A percentile compares a stretch with the other conserved stretches of the same genome.
phyloP scores from a whole-genome alignment of 2,888 invertebrate genomes.

The Lasiommata megera region DNA sequence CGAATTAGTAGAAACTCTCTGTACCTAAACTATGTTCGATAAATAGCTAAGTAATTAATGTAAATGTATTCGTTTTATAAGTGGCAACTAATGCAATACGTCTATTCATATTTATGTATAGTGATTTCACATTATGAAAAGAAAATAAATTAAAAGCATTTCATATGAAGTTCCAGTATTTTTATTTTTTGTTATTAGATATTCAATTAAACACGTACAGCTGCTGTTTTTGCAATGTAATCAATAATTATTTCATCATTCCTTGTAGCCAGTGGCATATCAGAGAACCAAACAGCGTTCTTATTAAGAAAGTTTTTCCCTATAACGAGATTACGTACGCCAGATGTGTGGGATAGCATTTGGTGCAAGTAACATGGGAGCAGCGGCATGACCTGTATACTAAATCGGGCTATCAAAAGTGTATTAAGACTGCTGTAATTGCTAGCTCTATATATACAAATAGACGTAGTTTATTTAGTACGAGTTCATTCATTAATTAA shows the following conservation, averaged over 20 bases:
- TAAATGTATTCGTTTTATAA: too few species aligned
- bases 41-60: too few species aligned
- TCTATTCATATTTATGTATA: too few species aligned
- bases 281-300: conserved; percentile 61
- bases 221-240: conserved; percentile 1
- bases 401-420: neutral
- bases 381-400: conserved; percentile 31
- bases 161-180: too few species aligned
- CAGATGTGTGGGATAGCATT: conserved; percentile 71
- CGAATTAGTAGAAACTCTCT: too few species aligned
- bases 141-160: too few species aligned
- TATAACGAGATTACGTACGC: conserved; percentile 76
- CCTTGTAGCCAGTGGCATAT: conserved; percentile 50
- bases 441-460: neutral
- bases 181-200: neutral
- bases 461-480: neutral
- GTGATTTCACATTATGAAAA: too few species aligned
- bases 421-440: neutral
- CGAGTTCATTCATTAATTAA: too few species aligned
- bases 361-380: conserved; percentile 55
- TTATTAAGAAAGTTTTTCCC: conserved; percentile 80
- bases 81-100: too few species aligned
- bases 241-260: conserved; percentile 51
- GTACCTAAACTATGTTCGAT: too few species aligned
- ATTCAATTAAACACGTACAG: neutral